Evolutionary conservation across 2,888 invertebrate species (phyloP), one percentile per base, ranked within the genome.

Genomic region (Tetheella fluctuosa): DNA sequence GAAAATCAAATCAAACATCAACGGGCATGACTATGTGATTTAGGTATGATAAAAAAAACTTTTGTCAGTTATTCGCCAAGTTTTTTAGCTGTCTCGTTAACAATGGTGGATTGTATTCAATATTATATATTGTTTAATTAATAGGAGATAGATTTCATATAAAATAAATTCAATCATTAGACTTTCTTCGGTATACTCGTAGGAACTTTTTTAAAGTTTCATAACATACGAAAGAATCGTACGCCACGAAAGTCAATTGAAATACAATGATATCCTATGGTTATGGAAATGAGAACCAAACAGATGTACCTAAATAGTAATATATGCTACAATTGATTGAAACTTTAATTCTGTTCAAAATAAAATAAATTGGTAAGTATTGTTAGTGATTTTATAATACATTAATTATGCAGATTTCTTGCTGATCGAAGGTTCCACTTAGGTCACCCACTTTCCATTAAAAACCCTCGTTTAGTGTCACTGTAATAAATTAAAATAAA

Each of bases 21-120:
- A 55, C 57, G 23, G 53, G 59, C 67, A 69, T 80, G 79, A 79
- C 77, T 76, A 17, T 48, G 48, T 20, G 48, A 23, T 66, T 53
- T 61, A 54, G 58, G 64, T 67, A 64, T 37, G 28, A 48, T 62
- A 54, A 66, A 64, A 66, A 66, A 61, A 37, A 39, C 64, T 62
- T 64, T 71, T 65, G 65, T 68, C 58, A 60, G 56, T 60, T 60
- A 60, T 68, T 65, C 62, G 65, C 65, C 59, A 69, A 62, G 53
- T 62, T 66, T 70, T 67, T 63, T 58, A 54, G 59, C 42, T 60
- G 60, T 59, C 61, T 54, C 54, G 57, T 61, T 42, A 42, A 42
- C 63, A 60, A 57, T 58, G 58, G 64, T 62, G 58, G 55, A 62
- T 59, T 23, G 55, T 58, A 59, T 55, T 55, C 23, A 59, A 64